Base-by-base conservation (phyloP, 2,888 invertebrate species). In the Cryptocheilus praepositus region DNA sequence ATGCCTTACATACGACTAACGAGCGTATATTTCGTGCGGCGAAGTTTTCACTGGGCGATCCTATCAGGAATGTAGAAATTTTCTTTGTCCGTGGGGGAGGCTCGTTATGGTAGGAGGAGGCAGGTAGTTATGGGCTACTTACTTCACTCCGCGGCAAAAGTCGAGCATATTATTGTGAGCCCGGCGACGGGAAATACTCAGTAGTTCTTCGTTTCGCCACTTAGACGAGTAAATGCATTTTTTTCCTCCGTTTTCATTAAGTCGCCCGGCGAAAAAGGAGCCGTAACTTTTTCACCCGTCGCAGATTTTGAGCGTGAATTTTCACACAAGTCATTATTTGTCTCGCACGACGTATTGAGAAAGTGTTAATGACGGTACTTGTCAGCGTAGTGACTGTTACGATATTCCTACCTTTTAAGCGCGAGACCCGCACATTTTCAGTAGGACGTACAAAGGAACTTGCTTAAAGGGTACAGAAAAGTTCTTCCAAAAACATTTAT, bases 71-170 rank as follows among this genome's bases (percentile, higher is more conserved):
- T 62, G 71, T 81, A 77, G 82, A 85, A 83, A 85, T 82, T 83
- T 83, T 83, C 82, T 78, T 83, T 81, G 76, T 78, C 73, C 73
- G 83, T 81, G 83, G 82, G 81, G 84, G 85, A 80, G 81, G 73
- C 78, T 76, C 71, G 74, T 70, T 74, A 75, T 80, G 75, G 83
- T 77, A 84, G 86, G 84, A 83, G 85, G 82, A 82, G 79, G 71
- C 71, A 70, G 70, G 55, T 71, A 71, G 83, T 84, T 83, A 83
- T 85, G 87, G 84, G 81, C 87, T 87, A 86, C 87, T 87, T 87
- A 82, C 80, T 68, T 67, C 63, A 70, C 59, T 64, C 67, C 63
- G 65, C 73, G 60, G 66, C 61, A 71, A 59, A 68, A 74, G 65
- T 68, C 69, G 61, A 61, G 67, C 18, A 18, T 70, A 61, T 64